Evolutionary conservation across 30 jellyfish, hydroid and myxozoan genomes (phyloP), one percentile per base, ranked within the genome.

Genomic region (Aurelia sp.): DNA sequence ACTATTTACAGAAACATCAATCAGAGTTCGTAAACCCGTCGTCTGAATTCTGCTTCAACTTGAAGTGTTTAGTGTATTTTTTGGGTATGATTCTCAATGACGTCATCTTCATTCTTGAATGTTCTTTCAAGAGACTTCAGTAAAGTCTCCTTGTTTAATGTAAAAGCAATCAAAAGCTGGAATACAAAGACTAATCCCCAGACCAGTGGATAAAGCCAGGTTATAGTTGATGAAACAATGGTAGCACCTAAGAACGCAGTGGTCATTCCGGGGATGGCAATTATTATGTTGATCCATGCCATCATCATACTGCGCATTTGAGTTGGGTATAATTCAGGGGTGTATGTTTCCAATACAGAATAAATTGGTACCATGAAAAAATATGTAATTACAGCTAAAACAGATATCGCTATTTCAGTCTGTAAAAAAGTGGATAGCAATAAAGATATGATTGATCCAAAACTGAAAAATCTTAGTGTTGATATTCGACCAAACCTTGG

Each of bases 311-410:
- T 51, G 11, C 96, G 89, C 76, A 87, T 8, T 51, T 52, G 53
- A 4, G 96, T 76, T 52, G 96, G 96, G 85, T 87, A 87, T 7
- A 74, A 23, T 63, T 87, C 96, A 11, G 96, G 85, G 11, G 90
- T 76, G 77, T 87, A 87, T 17, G 55, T 81, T 35, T 87, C 86
- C 57, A 87, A 17, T 3, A 87, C 71, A 6, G 96, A 65, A 44
- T 62, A 76, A 11, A 87, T 78, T 4, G 96, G 96, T 58, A 71
- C 89, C 82, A 87, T 87, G 85, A 87, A 87, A 74, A 87, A 87
- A 72, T 87, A 87, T 17, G 85, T 18, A 59, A 78, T 48, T 21
- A 87, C 86, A 4, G 96, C 76, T 12, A 87, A 75, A 1, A 87
- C 90, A 7, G 90, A 66, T 23, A 78, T 47, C 12, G 84, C 53